Percentiles rank a stretch among this genome's conserved stretches.
Conservation (phyloP, 2,888 invertebrate species). For the Drosophila subquinaria region DNA sequence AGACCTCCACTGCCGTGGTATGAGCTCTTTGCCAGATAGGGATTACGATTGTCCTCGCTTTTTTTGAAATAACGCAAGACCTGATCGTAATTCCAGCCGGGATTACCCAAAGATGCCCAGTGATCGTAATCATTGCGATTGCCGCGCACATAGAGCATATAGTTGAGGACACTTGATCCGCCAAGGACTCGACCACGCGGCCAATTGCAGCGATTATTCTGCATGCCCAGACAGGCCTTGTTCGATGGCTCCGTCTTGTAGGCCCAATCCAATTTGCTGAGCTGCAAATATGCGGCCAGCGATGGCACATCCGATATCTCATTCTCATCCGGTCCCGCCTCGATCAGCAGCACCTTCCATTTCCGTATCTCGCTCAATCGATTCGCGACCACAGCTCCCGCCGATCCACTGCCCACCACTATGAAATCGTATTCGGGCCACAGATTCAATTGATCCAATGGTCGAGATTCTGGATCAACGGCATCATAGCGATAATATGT, state of each 20-base stretch:
- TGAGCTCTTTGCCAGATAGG: constrained; percentile 89
- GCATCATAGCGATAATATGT: constrained; percentile 93
- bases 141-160: constrained; percentile 96
- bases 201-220: constrained; percentile 93
- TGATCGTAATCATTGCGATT: constrained; percentile 93
- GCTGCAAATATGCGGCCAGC: constrained; percentile 93
- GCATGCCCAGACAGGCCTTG: constrained; percentile 93
- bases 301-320: constrained; percentile 95
- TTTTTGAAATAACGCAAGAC: constrained; percentile 95
- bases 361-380: constrained; percentile 91
- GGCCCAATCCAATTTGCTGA: constrained; percentile 94
- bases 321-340: constrained; percentile 95
- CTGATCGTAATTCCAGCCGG: constrained; percentile 94
- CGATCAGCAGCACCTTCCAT: constrained; percentile 92
- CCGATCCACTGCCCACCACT: constrained; percentile 94
- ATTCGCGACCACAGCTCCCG: constrained; percentile 95
- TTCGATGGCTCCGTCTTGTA: constrained; percentile 95
- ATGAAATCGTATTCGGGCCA: constrained; percentile 93
- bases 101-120: constrained; percentile 94
- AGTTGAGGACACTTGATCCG: constrained; percentile 94
- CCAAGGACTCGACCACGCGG: constrained; percentile 95
- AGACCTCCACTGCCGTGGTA: constrained; percentile 92
- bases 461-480: constrained; percentile 92
- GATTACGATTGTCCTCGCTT: constrained; percentile 95
- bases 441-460: constrained; percentile 89